Base-by-base conservation (phyloP, 2,888 invertebrate species). In the Hyppa rectilinea region DNA sequence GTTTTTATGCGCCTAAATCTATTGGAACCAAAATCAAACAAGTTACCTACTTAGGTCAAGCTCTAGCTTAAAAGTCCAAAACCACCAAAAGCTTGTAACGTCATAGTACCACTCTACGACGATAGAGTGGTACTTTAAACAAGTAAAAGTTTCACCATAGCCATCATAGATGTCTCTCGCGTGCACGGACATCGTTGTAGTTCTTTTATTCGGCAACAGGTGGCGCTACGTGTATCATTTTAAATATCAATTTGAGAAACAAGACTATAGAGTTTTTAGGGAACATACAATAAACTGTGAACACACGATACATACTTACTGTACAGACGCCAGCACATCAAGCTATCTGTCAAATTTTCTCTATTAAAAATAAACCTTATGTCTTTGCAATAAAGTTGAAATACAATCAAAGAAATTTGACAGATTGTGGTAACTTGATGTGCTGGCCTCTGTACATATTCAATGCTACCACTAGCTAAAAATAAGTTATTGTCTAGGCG, bases 91-190 rank as follows among this genome's bases (percentile, higher is more conserved):
- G 20, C 20, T 31, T 52, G n/a, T n/a, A n/a, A n/a, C n/a, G n/a
- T 31, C 45, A 29, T 6, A 26, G 3, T 38, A 47, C 45, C 45
- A 53, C 61, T 71, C 26, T 52, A 52, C 45, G n/a, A n/a, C 17
- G 36, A 38, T 71, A 31, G 23, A 60, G 36, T 52, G 70, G 70
- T 36, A 52, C 43, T 70, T 29, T 38, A 52, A 26, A 40, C 40
- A 40, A 49, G 55, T 72, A 62, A 67, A 75, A 71, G 80, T 65
- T 80, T 64, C 71, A 49, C 31, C 12, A 10, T 55, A 60, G 38
- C 38, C 34, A 45, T 78, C 79, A 79, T 68, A 85, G 85, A 85
- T 85, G 85, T 83, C 85, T 76, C 79, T 66, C 9, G 58, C 29
- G 65, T 63, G 68, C 77, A 36, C 49, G 40, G 36, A 31, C 50